Base-by-base conservation (phyloP, 1,140 invertebrate genomes). In the Drosophila hydei region DNA sequence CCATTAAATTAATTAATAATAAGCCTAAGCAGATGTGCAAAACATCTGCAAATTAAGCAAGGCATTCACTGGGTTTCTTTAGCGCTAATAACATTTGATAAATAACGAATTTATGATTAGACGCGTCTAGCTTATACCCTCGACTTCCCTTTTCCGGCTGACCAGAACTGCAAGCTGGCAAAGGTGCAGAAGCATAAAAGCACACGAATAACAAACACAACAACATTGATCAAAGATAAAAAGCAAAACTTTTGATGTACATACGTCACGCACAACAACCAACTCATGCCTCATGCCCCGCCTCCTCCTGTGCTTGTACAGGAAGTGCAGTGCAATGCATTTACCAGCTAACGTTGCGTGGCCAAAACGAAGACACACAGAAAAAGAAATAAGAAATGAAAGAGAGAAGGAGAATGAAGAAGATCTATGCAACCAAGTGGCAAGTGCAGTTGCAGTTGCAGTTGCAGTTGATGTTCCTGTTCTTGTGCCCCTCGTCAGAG, bases 221-320 rank as follows among this genome's bases (percentile, higher is more conserved):
- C 40, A 55, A n/a, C 38, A 54, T 54, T 58, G 81, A 72, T 88
- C 83, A 87, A 79, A 87, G 83, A 87, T 87, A 88, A 70, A 87
- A 88, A 83, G 75, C 83, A 76, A 87, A 71, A 87, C 78, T 87
- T 85, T 87, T 87, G 83, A 87, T 87, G 83, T 88, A 65, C 83
- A 73, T 75, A 68, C 81, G 70, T 74, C 77, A 77, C 64, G 65
- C 64, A 73, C 61, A 59, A 21, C 54, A 67, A 61, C 21, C 52
- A n/a, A n/a, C n/a, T 4, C 12, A 21, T 14, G 19, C 47, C 7
- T 4, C 21, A 14, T 6, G 11, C 33, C 30, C 19, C 3, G 27
- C 21, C 1, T 23, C 16, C n/a, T 14, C 16, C 25, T 7, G 9
- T 38, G 23, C 42, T 62, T 61, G 30, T 60, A 87, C 81, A 85